Base-by-base conservation (phyloP, 2,797 vertebrate species). In the Meriones psammophilus region DNA sequence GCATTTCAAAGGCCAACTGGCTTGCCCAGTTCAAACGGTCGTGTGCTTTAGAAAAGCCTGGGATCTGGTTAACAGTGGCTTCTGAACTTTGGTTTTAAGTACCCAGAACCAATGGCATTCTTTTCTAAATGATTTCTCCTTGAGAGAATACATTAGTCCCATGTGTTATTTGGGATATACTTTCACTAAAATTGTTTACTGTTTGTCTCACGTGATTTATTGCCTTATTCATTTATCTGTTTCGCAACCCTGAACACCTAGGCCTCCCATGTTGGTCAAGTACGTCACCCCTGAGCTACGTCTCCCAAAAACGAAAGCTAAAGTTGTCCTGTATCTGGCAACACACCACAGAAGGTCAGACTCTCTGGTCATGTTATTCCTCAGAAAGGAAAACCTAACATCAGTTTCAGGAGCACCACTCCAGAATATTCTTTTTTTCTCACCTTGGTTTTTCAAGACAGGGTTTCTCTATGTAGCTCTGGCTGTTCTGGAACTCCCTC, bases 301-400 rank as follows among this genome's bases (percentile, higher is more conserved):
- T 12, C n/a, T 28, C n/a, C 86, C 54, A 60, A 71, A 95, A 80
- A 77, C 81, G 30, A 74, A 71, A 77, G 60, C 56, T 86, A 56
- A 69, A 77, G 12, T 22, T 84, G 33, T 77, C 26, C 71, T 80
- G 87, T 90, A 77, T 54, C n/a, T 88, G 89, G 30, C 13, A 85
- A 88, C 60, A 17, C 54, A 77, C n/a, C 54, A 71, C 24, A 80
- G 42, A 68, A 93, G 76, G 36, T 69, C 74, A 96, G 58, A 56
- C 26, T 93, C 26, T 58, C 78, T 69, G 66, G n/a, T 54, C 62
- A 18, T n/a, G 46, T 15, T 78, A 33, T 79, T 24, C 30, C 50
- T 36, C 73, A 79, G 91, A 33, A 88, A 79, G 76, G 30, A 74
- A 92, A 85, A 69, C n/a, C 33, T 64, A 50, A 66, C 39, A 92